These are phyloP conservation scores for Leptinotarsa rubiginosa DNA, from an alignment of 2,888 invertebrate genomes.

Conservation along the genomic window DNA sequence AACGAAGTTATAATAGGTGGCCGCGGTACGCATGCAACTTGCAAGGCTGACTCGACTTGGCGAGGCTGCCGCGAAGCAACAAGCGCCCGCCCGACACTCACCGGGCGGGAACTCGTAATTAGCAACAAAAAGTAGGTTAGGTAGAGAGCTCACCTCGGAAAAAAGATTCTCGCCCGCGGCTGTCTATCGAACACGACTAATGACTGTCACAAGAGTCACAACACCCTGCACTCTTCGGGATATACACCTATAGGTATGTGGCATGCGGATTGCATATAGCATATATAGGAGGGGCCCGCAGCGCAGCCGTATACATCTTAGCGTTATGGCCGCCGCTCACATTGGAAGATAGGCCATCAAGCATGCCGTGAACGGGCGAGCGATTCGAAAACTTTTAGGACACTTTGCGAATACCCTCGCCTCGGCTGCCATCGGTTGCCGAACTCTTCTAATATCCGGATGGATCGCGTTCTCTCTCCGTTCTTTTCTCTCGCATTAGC, in stretches of 20 bases:
- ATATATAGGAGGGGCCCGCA: constrained; percentile 67
- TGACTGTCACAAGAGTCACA: constrained; percentile 62
- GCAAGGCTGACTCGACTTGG: constrained; percentile 14
- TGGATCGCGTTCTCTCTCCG: constrained; percentile 52
- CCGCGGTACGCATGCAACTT: constrained; percentile 42
- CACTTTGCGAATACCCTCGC: constrained; percentile 70
- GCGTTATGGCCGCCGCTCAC: constrained; percentile 74
- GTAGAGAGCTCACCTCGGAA: constrained; percentile 62
- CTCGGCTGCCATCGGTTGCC: constrained; percentile 59
- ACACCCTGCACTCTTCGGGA: constrained; percentile 64
- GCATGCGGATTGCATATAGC: constrained; percentile 67
- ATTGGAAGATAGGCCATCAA: constrained; percentile 77
- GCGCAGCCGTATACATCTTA: constrained; percentile 75
- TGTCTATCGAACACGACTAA: constrained; percentile 67
- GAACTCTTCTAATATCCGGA: constrained; percentile 66
- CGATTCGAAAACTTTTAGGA: constrained; percentile 75
- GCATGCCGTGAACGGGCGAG: constrained; percentile 68
- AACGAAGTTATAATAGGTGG: constrained; percentile 40
- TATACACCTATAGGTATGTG: constrained; percentile 66
- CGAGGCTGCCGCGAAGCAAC: constrained; percentile 50
- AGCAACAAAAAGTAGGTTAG: constrained; percentile 62
- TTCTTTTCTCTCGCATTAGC: constrained; percentile 57
- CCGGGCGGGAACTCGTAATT: constrained; percentile 57
- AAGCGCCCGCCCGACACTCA: constrained; percentile 50
- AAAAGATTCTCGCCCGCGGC: constrained; percentile 61